Base-by-base conservation (phyloP, 2,113 vertebrate genomes). In the Mesembrinibis cayennensis region DNA sequence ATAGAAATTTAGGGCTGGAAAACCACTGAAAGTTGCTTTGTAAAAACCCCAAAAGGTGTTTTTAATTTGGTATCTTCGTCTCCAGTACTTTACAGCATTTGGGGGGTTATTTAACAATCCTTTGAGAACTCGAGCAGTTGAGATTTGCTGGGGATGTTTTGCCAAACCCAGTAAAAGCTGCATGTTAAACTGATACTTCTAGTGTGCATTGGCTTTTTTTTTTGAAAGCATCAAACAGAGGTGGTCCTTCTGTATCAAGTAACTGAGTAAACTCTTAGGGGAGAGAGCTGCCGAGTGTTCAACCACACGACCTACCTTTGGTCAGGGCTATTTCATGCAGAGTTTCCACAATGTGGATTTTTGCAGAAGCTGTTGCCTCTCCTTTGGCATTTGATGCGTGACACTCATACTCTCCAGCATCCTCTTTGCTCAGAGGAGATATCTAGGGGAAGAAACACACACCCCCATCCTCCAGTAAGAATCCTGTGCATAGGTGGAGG, bases 401-500 rank as follows among this genome's bases (percentile, higher is more conserved):
- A 90, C 99, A 99, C 90, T 99, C 99, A 0, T 99, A 99, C 4
- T 98, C 98, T 45, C 99, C 99, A 32, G 97, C 98, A n/a, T 99
- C 99, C 4, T 98, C 98, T 92, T 98, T 98, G 87, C 98, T 99
- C 81, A 99, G 97, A 80, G 99, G 99, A 30, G 98, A 99, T 53
- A 99, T 98, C 99, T 99, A 89, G 16, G 21, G 40, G 29, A 87
- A 82, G 40, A 90, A 94, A 91, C 55, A 80, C 7, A 18, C 23
- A 10, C 18, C n/a, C 62, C 53, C 0, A 6, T 19, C 16, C 25
- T 9, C 8, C 26, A 42, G 26, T 92, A 69, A 89, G 65, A 49
- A 65, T 81, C 42, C 17, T 21, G 7, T 40, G 44, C 25, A 20
- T 3, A 19, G 10, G 7, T 13, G 52, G 34, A 61, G 20, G 13